Evolutionary conservation across 30 jellyfish, hydroid and myxozoan genomes (phyloP).

Genomic region (Hydractinia symbiolongicarpus): DNA sequence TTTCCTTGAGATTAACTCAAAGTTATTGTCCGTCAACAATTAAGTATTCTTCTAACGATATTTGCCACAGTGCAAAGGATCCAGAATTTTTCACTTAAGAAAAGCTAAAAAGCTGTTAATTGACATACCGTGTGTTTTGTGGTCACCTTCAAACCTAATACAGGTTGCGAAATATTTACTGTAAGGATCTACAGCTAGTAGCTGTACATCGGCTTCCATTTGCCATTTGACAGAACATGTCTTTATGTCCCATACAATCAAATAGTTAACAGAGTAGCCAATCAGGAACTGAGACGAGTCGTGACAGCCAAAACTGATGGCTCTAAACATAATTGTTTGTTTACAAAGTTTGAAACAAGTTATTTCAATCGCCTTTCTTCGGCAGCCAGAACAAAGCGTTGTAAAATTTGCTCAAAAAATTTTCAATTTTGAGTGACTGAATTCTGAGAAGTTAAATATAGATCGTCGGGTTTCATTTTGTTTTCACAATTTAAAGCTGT

Average conservation of each 20-base stretch:
- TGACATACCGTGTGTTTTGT: conserved; percentile 38
- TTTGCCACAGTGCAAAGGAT: too few species aligned
- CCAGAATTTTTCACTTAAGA: too few species aligned
- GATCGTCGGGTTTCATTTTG: too few species aligned
- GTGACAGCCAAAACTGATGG: conserved; percentile 51
- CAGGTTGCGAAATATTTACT: conserved; percentile 51
- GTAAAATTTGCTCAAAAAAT: too few species aligned
- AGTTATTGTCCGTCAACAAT: background rate
- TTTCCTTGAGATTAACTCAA: background rate
- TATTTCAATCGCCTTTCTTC: too few species aligned
- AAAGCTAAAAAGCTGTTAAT: background rate
- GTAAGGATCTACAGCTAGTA: conserved; percentile 60
- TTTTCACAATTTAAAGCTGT: too few species aligned
- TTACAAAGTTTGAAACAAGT: too few species aligned
- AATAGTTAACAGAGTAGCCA: conserved; percentile 53
- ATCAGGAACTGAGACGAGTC: conserved; percentile 55
- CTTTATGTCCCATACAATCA: conserved; percentile 62
- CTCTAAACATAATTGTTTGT: conserved; percentile 9
- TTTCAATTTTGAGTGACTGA: too few species aligned
- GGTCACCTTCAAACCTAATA: conserved; percentile 23
- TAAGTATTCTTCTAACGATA: too few species aligned
- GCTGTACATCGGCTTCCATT: conserved; percentile 38
- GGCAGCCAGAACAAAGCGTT: too few species aligned
- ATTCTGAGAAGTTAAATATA: too few species aligned
- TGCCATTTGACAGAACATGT: conserved; percentile 63